These are phyloP conservation scores for Chloropsis hardwickii DNA, from an alignment of 2,113 vertebrate genomes.

Conservation along the genomic window DNA sequence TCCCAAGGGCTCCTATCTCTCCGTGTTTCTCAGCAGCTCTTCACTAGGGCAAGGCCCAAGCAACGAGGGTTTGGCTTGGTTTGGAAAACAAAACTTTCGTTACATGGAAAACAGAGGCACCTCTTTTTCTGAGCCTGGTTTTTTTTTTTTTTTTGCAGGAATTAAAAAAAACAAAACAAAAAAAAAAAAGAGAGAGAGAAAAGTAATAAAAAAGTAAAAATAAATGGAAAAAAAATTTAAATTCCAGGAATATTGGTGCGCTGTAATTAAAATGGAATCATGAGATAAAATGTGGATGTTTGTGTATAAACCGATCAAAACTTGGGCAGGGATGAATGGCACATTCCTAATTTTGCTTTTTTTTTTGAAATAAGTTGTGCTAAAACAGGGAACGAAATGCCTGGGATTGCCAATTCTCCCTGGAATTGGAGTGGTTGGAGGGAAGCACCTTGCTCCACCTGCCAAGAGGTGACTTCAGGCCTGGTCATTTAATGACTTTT, in stretches of 20 bases:
- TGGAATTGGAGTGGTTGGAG: neutral
- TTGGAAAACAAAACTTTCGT: neutral
- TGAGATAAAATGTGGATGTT: neutral
- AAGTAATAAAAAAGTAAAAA: too few species aligned
- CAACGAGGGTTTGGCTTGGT: neutral
- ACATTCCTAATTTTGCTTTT: neutral
- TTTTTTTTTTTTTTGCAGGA: neutral
- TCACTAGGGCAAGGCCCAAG: neutral
- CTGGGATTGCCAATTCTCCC: neutral
- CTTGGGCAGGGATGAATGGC: neutral
- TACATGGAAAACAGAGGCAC: neutral
- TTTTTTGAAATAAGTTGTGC: neutral
- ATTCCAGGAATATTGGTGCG: too few species aligned
- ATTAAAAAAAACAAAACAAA: neutral
- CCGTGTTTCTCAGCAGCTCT: neutral
- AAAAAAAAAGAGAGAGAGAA: neutral
- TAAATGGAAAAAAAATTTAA: too few species aligned
- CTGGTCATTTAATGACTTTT: neutral
- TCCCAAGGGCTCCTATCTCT: slow-evolving; percentile 24
- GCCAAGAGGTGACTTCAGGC: neutral
- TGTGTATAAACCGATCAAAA: neutral
- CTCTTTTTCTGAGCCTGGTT: neutral
- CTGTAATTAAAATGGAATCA: neutral
- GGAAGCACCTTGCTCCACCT: neutral
- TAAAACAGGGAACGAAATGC: neutral